These are phyloP conservation scores for Lucinisca nassula DNA, from an alignment of 2,888 invertebrate genomes.

Conservation along the genomic window DNA sequence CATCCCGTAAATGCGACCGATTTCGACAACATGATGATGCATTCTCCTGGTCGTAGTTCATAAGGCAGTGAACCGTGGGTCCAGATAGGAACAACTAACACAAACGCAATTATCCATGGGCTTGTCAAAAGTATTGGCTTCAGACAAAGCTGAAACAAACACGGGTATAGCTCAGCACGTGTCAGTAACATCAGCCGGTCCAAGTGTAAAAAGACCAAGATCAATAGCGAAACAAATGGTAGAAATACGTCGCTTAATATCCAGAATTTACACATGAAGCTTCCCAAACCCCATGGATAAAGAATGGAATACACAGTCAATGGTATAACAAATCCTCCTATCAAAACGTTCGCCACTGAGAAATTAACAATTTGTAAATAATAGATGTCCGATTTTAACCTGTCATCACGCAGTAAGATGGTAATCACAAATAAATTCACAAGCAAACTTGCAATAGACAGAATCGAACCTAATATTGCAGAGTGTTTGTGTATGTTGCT, in stretches of 20 bases:
- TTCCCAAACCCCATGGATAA: conserved; percentile 55
- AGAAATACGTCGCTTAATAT: conserved; percentile 51
- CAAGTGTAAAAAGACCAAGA: conserved; percentile 42
- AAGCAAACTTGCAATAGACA: conserved; percentile 21
- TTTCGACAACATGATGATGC: conserved; percentile 43
- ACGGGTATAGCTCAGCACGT: conserved; percentile 32
- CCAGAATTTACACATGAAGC: conserved; percentile 47
- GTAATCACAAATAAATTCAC: conserved; percentile 42
- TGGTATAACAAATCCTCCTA: conserved; percentile 55
- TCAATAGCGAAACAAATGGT: conserved; percentile 52
- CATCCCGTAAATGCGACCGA: conserved; percentile 49
- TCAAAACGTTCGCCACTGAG: conserved; percentile 39
- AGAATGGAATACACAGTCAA: conserved; percentile 57
- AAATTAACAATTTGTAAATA: conserved; percentile 64
- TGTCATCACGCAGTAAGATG: conserved; percentile 22
- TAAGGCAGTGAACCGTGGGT: conserved; percentile 56
- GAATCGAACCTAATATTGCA: conserved; percentile 37
- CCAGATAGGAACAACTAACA: conserved; percentile 62
- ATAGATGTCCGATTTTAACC: conserved; percentile 19
- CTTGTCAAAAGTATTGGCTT: conserved; percentile 32
- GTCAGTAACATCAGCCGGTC: conserved; percentile 46
- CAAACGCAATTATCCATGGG: conserved; percentile 56
- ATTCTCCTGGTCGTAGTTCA: conserved; percentile 43
- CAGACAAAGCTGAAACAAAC: conserved; percentile 52
- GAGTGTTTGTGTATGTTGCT: conserved; percentile 17